Conservation (phyloP, 2,113 vertebrate genomes). For the Gymnarchus niloticus region DNA sequence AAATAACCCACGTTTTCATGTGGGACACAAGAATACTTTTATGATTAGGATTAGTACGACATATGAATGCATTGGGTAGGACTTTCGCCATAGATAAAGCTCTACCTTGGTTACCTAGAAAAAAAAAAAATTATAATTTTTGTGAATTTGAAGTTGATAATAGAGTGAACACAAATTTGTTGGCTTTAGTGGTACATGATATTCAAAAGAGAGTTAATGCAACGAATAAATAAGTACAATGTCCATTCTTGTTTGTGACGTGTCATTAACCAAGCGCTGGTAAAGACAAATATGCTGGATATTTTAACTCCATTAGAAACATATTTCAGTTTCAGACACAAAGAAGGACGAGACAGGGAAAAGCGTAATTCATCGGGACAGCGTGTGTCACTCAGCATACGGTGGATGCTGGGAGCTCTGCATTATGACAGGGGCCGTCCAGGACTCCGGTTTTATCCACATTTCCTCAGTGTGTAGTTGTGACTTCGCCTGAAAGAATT, state of each 20-base stretch:
- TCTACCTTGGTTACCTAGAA: background rate
- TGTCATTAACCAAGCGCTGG: background rate
- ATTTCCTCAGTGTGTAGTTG: slow-evolving; percentile 2
- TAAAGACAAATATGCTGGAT: background rate
- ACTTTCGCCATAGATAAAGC: background rate
- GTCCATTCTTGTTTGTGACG: background rate
- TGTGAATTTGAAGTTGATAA: background rate
- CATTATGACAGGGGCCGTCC: background rate
- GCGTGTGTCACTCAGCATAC: background rate
- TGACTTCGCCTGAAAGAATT: background rate
- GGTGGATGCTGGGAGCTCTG: background rate
- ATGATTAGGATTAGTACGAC: background rate
- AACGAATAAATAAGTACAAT: background rate
- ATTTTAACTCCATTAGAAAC: slow-evolving; percentile 3
- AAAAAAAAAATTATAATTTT: background rate
- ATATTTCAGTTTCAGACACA: background rate
- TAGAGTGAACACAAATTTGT: background rate
- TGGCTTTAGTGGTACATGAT: background rate
- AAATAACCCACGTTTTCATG: background rate
- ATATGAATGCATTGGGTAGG: background rate
- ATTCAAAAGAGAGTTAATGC: background rate
- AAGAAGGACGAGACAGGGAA: background rate
- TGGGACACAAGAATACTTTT: background rate
- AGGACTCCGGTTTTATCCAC: background rate
- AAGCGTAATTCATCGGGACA: too few species aligned